Evolutionary conservation across 2,113 vertebrate genomes (phyloP).

Genomic region (Oreochromis tanganicae): DNA sequence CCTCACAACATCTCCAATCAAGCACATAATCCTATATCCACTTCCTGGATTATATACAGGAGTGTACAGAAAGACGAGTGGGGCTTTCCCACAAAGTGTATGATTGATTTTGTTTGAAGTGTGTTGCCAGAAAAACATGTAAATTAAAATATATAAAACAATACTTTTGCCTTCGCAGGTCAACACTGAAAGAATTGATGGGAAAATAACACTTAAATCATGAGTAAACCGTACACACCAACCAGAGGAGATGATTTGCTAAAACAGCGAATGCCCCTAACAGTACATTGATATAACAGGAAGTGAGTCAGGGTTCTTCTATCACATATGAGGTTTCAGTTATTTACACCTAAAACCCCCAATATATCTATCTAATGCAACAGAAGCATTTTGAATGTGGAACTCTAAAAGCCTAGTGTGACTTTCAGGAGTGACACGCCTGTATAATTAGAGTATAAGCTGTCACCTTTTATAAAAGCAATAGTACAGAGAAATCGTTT

Average conservation of each 20-base stretch:
- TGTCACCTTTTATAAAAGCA: background rate
- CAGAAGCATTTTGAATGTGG: background rate
- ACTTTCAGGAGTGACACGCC: background rate
- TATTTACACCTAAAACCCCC: background rate
- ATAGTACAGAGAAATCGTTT: background rate
- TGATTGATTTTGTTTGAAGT: background rate
- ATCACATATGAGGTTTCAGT: background rate
- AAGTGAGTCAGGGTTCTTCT: background rate
- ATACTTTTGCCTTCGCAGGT: background rate
- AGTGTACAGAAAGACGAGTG: background rate
- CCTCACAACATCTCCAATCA: background rate
- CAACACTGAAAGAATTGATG: background rate
- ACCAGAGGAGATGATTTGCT: background rate
- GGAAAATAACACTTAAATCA: background rate
- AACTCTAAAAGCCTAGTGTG: background rate
- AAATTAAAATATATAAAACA: background rate
- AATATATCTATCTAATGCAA: background rate
- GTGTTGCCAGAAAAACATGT: background rate
- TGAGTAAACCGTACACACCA: background rate
- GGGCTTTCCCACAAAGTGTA: background rate
- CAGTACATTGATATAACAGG: background rate
- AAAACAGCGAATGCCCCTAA: background rate
- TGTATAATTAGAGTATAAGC: background rate
- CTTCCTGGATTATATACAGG: background rate
- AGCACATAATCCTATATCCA: background rate